A percentile compares a stretch with the other conserved stretches of the same genome.
Evolutionary conservation across 2,888 invertebrate species (phyloP).

Genomic region (Itoplectis maculator): DNA sequence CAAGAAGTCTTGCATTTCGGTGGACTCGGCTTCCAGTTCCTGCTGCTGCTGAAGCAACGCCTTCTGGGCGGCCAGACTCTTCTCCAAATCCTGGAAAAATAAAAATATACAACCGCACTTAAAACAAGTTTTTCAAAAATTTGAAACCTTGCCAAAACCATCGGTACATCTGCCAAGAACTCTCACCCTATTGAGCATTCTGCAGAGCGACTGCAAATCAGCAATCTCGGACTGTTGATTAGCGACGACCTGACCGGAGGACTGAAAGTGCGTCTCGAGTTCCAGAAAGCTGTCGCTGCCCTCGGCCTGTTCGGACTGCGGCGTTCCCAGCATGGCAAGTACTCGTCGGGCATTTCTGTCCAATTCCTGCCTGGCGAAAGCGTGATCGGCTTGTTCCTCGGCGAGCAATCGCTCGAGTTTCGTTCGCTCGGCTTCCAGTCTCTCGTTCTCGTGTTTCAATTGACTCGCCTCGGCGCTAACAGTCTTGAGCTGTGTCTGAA

Average conservation of each 20-base stretch:
- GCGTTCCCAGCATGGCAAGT: constrained; percentile 86
- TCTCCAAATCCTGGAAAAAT: constrained; percentile 87
- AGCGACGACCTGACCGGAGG: constrained; percentile 90
- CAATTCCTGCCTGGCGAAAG: constrained; percentile 90
- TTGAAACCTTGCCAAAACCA: not conserved
- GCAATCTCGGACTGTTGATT: constrained; percentile 92
- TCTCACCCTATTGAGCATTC: constrained; percentile 90
- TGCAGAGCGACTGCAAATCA: constrained; percentile 89
- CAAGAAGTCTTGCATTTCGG: constrained; percentile 94
- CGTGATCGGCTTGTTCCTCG: constrained; percentile 90
- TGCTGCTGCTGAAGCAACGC: constrained; percentile 90
- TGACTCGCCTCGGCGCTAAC: constrained; percentile 85
- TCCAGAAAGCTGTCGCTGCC: constrained; percentile 91
- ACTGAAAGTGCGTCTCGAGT: constrained; percentile 90
- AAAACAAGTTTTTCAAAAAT: not conserved
- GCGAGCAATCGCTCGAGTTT: constrained; percentile 88
- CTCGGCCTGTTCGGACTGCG: constrained; percentile 83
- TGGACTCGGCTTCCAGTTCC: constrained; percentile 92
- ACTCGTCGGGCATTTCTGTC: constrained; percentile 91
- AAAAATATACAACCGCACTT: constrained; percentile 21
- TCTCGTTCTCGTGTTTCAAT: constrained; percentile 85
- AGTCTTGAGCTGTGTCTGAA: constrained; percentile 86
- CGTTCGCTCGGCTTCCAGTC: constrained; percentile 86
- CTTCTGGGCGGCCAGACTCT: constrained; percentile 89
- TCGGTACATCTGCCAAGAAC: not conserved